Percentiles rank a stretch among this genome's conserved stretches.
Evolutionary conservation across 2,797 vertebrate species (phyloP).

Genomic region (Sebastes trivittatus): DNA sequence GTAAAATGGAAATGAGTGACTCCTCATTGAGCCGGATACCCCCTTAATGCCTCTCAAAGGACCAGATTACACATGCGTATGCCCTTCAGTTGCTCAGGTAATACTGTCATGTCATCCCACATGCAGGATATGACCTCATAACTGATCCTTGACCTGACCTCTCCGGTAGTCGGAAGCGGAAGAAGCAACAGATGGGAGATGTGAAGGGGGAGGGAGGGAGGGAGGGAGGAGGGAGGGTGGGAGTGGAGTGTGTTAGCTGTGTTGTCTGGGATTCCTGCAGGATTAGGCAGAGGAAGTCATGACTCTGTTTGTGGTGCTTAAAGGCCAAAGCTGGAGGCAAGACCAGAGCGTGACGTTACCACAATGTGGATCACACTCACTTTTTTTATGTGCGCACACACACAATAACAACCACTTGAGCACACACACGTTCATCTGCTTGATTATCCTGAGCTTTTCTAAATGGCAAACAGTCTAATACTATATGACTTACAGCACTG

Average conservation of each 20-base stretch:
- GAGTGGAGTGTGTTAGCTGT: constrained; percentile 6
- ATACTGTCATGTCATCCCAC: constrained; percentile 21
- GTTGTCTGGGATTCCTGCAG: constrained; percentile 65
- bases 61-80: neutral
- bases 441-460: constrained; percentile 40
- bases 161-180: constrained; percentile 50
- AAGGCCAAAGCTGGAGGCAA: constrained; percentile 47
- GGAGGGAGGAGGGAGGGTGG: too few species aligned
- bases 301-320: constrained; percentile 62
- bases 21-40: neutral
- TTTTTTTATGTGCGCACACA: neutral
- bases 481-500: constrained; percentile 54
- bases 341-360: constrained; percentile 37
- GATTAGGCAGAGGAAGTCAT: constrained; percentile 75
- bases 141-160: constrained; percentile 42
- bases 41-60: neutral
- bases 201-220: neutral
- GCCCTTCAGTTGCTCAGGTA: neutral
- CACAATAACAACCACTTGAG: constrained; percentile 3
- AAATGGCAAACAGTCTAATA: constrained; percentile 46
- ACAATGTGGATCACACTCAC: constrained; percentile 17
- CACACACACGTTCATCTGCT: constrained; percentile 1
- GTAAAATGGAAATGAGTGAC: neutral
- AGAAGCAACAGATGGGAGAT: constrained; percentile 64
- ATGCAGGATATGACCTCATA: constrained; percentile 51